These are phyloP conservation scores for Mirza zaza DNA, from an alignment of 2,113 vertebrate genomes.

Conservation along the genomic window DNA sequence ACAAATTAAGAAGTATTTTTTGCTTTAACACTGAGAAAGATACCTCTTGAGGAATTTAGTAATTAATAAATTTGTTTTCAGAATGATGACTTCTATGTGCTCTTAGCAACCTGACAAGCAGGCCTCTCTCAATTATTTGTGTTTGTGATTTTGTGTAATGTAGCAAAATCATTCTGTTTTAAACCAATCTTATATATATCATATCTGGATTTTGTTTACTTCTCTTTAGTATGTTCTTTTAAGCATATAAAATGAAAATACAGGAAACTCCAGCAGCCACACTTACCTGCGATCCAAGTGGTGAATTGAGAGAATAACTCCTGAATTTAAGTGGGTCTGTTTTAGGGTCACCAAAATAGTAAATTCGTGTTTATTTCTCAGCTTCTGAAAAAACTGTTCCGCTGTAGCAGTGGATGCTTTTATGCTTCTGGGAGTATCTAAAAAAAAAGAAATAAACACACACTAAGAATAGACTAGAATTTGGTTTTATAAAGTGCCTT, in stretches of 20 bases:
- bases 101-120: slow-evolving; percentile 35
- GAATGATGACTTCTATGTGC: background rate
- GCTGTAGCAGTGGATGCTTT: slow-evolving; percentile 90
- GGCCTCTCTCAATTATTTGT: background rate
- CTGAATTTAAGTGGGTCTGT: slow-evolving; percentile 95
- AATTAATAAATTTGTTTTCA: background rate
- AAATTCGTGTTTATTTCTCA: slow-evolving; percentile 96
- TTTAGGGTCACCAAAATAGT: slow-evolving; percentile 94
- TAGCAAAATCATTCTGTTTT: slow-evolving; percentile 15
- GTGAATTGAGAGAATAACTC: slow-evolving; percentile 96
- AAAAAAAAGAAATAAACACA: slow-evolving; percentile 50
- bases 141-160: slow-evolving; percentile 40
- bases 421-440: slow-evolving; percentile 93
- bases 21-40: background rate
- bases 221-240: background rate
- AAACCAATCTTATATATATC: background rate
- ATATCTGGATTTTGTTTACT: slow-evolving; percentile 20
- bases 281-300: slow-evolving; percentile 94
- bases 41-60: background rate
- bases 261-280: background rate
- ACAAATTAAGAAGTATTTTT: slow-evolving; percentile 21
- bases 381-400: slow-evolving; percentile 92
- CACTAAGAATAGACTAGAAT: slow-evolving; percentile 42
- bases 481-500: slow-evolving; percentile 6
- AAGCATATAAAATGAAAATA: slow-evolving; percentile 1